Evolutionary conservation across 2,888 invertebrate genomes (phyloP).

Genomic region (Ceraclea dissimilis): DNA sequence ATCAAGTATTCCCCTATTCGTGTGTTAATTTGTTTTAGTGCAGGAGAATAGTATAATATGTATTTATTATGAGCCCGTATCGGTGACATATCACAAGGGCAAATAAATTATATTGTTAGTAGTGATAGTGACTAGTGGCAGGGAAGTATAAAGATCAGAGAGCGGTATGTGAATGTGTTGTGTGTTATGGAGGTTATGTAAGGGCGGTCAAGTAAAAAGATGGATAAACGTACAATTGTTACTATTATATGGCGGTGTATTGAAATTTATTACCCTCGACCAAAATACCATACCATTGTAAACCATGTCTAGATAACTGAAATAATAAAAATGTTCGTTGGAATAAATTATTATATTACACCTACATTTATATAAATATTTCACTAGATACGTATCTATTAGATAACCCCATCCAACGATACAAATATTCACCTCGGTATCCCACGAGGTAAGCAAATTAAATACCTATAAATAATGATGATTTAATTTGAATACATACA

Average conservation of each 20-base stretch:
- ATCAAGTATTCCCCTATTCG: background rate
- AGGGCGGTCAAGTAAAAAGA: conserved; percentile 20
- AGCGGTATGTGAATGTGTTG: background rate
- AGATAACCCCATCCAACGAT: no score
- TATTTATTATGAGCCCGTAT: conserved; percentile 18
- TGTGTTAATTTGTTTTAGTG: background rate
- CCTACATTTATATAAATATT: no score
- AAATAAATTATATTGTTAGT: conserved; percentile 21
- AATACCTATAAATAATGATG: no score
- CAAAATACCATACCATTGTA: background rate
- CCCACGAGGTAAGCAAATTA: no score
- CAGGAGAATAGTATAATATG: background rate
- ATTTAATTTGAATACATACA: no score
- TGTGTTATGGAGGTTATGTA: conserved; percentile 3
- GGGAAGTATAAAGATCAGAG: conserved; percentile 1
- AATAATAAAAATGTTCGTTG: background rate
- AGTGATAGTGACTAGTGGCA: conserved; percentile 1
- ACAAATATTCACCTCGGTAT: no score
- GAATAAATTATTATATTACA: no score
- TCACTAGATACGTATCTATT: no score
- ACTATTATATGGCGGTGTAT: background rate
- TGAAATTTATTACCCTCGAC: background rate
- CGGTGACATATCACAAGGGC: conserved; percentile 22
- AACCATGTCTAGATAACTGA: background rate
- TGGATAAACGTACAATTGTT: conserved; percentile 7